Base-by-base conservation (phyloP, 2,113 vertebrate genomes). In the Oceanites oceanicus region DNA sequence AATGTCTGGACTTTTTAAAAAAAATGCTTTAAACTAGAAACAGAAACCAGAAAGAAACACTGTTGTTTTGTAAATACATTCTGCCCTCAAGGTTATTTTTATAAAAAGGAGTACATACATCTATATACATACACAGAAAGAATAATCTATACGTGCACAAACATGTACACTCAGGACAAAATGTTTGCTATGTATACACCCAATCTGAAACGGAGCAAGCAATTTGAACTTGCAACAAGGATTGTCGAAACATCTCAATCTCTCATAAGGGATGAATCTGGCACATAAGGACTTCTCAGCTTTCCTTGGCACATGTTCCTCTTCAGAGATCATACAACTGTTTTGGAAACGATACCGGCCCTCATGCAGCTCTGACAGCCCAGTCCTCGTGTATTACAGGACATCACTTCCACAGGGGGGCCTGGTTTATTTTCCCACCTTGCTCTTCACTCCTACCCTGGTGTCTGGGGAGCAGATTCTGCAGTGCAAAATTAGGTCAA, bases 21-120 rank as follows among this genome's bases (percentile, higher is more conserved):
- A 47, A 53, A n/a, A 22, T 13, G 13, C 34, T 91, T 91, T 87
- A 81, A 94, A 90, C 62, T 71, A 93, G 92, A 88, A 92, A 87
- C 65, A 94, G 65, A 75, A 89, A 88, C 40, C 78, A 96, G 87
- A 95, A 95, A 90, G 85, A 92, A 93, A 91, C 49, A 38, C 8
- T 47, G 27, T 15, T 92, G 72, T 80, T 89, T 74, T 52, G 72
- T 55, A 92, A 96, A 94, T 80, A 86, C 74, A 86, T 26, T 90
- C 78, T 88, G 75, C 83, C 70, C 81, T 3, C 23, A 84, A 92
- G 88, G 79, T 90, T 94, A 91, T 87, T 95, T 96, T 86, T 90
- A 86, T 32, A 87, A 77, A 85, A 88, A 70, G 59, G 50, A 92
- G 45, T 27, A 85, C 58, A 15, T 36, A 77, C 36, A 87, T 92